phyloP scores from a whole-genome alignment of 1,140 invertebrate species.

The Bradysia coprophila region DNA sequence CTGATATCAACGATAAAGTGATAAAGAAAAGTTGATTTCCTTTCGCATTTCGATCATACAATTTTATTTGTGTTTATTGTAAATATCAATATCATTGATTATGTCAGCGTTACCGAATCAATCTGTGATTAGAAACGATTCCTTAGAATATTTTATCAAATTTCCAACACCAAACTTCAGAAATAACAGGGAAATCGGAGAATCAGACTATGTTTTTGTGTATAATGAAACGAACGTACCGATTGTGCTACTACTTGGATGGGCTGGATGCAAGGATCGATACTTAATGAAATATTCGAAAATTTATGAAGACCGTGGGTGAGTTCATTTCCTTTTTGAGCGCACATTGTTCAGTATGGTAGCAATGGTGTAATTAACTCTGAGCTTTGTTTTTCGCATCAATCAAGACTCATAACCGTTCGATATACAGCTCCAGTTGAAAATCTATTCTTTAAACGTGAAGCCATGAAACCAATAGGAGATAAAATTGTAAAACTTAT shows the following conservation, averaged over 20 bases:
- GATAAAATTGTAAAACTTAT: conserved; percentile 45
- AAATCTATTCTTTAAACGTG: conserved; percentile 40
- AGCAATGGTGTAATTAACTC: neutral
- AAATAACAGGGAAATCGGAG: conserved; percentile 12
- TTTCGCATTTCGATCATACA: too few relatives aligned
- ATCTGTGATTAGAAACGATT: conserved; percentile 17
- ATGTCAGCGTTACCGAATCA: too few relatives aligned
- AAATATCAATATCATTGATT: too few relatives aligned
- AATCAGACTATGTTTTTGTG: conserved; percentile 33
- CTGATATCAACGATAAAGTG: too few relatives aligned
- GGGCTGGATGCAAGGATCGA: conserved; percentile 59
- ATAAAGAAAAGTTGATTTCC: too few relatives aligned
- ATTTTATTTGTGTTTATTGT: too few relatives aligned
- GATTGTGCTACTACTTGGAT: conserved; percentile 54
- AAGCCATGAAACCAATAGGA: conserved; percentile 38
- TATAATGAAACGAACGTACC: conserved; percentile 39
- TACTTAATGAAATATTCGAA: conserved; percentile 59
- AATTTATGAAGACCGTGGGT: conserved; percentile 58
- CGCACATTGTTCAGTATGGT: neutral
- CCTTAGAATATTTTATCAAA: conserved; percentile 41
- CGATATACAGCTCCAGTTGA: conserved; percentile 51
- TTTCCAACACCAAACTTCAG: conserved; percentile 31
- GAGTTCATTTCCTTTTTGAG: neutral
- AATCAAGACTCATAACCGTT: conserved; percentile 51
- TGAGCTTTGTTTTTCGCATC: too few relatives aligned